Percentiles rank a stretch among this genome's conserved stretches.
These are phyloP conservation scores for Caenorhabditis brenneri DNA, from an alignment of 1,140 invertebrate species.

Conservation along the genomic window DNA sequence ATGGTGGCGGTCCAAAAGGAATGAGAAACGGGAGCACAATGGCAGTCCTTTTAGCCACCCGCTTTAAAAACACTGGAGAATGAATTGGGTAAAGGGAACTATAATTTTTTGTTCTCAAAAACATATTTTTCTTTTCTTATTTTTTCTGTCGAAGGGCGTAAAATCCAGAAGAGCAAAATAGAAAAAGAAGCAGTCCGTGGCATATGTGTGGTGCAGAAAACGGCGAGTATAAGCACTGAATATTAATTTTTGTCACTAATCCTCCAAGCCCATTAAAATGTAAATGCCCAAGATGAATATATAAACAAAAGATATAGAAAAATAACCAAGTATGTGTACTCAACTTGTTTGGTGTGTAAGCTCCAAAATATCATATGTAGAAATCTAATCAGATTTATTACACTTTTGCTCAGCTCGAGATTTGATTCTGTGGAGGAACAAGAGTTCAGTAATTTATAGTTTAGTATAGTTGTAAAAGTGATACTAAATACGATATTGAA, in stretches of 20 bases:
- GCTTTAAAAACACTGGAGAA: background rate
- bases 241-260: constrained; percentile 21
- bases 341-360: no score
- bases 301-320: background rate
- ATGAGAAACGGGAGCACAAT: background rate
- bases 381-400: no score
- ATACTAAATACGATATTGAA: no score
- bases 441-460: no score
- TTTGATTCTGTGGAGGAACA: no score
- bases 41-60: background rate
- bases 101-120: background rate
- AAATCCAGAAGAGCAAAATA: background rate
- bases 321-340: no score
- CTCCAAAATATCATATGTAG: no score
- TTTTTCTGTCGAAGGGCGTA: background rate
- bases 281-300: background rate
- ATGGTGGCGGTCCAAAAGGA: background rate
- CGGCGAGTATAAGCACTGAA: background rate
- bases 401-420: no score
- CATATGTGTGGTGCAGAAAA: background rate
- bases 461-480: no score
- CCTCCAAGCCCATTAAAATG: constrained; percentile 15
- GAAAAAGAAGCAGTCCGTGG: background rate
- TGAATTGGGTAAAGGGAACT: background rate
- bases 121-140: background rate